Evolutionary conservation across 2,113 vertebrate genomes (phyloP).

Genomic region (Oryzias woworae): DNA sequence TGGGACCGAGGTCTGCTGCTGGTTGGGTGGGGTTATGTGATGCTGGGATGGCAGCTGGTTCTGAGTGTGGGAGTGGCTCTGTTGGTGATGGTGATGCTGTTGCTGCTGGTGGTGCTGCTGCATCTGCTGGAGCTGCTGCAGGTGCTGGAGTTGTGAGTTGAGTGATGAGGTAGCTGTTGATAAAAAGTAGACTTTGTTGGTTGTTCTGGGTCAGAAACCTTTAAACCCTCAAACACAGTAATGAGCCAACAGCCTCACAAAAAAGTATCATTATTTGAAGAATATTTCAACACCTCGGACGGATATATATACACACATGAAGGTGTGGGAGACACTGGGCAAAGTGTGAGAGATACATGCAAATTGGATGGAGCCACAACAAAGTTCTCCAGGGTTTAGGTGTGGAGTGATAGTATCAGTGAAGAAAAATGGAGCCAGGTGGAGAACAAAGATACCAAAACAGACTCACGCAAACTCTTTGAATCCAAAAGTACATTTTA

Average conservation of each 20-base stretch:
- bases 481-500: slow-evolving; percentile 67
- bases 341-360: slow-evolving; percentile 54
- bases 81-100: slow-evolving; percentile 85
- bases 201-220: not conserved
- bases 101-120: slow-evolving; percentile 92
- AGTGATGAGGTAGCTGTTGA: slow-evolving; percentile 98
- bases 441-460: slow-evolving; percentile 68
- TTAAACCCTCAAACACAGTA: slow-evolving; percentile 1
- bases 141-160: slow-evolving; percentile 97
- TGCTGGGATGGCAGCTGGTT: slow-evolving; percentile 75
- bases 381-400: slow-evolving; percentile 59
- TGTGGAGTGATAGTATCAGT: slow-evolving; percentile 32
- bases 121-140: slow-evolving; percentile 96
- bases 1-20: slow-evolving; percentile 72
- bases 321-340: slow-evolving; percentile 53
- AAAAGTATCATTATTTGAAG: slow-evolving; percentile 34
- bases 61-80: slow-evolving; percentile 70
- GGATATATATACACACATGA: slow-evolving; percentile 19
- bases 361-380: slow-evolving; percentile 68
- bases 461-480: slow-evolving; percentile 68
- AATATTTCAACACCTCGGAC: slow-evolving; percentile 48
- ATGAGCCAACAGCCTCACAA: slow-evolving; percentile 8
- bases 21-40: slow-evolving; percentile 81
- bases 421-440: slow-evolving; percentile 64
- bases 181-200: slow-evolving; percentile 26